phyloP scores from a whole-genome alignment of 64 coral and sea anemone genomes.

The Pocillopora verrucosa region DNA sequence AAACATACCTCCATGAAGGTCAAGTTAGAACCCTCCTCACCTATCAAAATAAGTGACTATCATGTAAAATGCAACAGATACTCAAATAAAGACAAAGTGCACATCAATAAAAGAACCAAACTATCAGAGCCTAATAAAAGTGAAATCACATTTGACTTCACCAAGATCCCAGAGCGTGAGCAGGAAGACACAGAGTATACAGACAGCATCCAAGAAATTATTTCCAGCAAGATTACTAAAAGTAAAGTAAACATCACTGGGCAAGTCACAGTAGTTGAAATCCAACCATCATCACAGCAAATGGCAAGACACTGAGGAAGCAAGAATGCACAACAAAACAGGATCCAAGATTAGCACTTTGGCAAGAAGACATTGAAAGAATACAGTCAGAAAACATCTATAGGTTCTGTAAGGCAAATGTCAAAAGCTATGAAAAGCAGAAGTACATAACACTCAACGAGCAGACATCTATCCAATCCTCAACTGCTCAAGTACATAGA shows the following conservation, averaged over 20 bases:
- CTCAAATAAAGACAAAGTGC: slow-evolving; percentile 64
- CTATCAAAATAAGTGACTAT: slow-evolving; percentile 63
- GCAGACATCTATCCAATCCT: slow-evolving; percentile 37
- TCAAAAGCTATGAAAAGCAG: slow-evolving; percentile 35
- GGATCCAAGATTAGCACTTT: slow-evolving; percentile 76
- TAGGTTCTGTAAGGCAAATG: slow-evolving; percentile 46
- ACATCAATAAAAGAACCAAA: slow-evolving; percentile 72
- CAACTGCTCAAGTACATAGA: no score
- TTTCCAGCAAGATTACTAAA: slow-evolving; percentile 53
- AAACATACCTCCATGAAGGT: slow-evolving; percentile 56
- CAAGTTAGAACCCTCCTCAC: slow-evolving; percentile 59
- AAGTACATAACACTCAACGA: slow-evolving; percentile 70
- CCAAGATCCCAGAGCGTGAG: slow-evolving; percentile 28
- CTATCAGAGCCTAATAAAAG: slow-evolving; percentile 51
- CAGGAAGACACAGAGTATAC: slow-evolving; percentile 43
- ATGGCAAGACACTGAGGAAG: slow-evolving; percentile 55
- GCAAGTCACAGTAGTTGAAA: slow-evolving; percentile 49
- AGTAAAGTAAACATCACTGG: slow-evolving; percentile 66
- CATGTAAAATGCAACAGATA: slow-evolving; percentile 41
- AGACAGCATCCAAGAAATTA: slow-evolving; percentile 63
- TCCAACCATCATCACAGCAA: slow-evolving; percentile 54
- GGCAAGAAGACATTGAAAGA: slow-evolving; percentile 60
- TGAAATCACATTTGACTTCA: slow-evolving; percentile 66
- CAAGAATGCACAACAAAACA: slow-evolving; percentile 59
- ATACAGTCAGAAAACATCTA: slow-evolving; percentile 54